A percentile compares a stretch with the other conserved stretches of the same genome.
Evolutionary conservation across 2,113 vertebrate species (phyloP).

Genomic region (Lophotis ruficrista): DNA sequence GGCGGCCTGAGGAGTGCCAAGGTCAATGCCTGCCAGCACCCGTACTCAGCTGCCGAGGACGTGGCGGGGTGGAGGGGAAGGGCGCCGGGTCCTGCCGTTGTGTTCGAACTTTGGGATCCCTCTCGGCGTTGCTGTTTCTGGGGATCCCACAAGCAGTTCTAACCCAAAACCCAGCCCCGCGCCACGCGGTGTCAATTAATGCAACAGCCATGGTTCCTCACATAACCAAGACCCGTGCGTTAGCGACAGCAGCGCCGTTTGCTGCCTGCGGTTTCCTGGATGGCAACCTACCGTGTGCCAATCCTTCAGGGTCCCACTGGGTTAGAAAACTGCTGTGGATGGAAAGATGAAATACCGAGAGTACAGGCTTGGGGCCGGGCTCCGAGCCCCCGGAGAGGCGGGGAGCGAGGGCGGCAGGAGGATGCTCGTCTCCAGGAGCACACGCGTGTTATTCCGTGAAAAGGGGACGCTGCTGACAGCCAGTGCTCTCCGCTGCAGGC

Average conservation of each 20-base stretch:
- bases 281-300: background rate
- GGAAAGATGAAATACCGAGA: background rate
- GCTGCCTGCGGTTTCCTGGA: background rate
- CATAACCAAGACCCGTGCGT: background rate
- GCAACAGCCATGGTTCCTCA: background rate
- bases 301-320: background rate
- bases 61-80: background rate
- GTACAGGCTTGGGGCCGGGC: background rate
- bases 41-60: background rate
- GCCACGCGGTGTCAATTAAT: background rate
- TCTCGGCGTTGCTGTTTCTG: background rate
- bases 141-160: background rate
- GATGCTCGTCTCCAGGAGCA: background rate
- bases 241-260: background rate
- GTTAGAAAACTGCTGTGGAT: background rate
- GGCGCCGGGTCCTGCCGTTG: background rate
- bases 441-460: too few species aligned
- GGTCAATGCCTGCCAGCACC: background rate
- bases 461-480: background rate
- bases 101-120: background rate
- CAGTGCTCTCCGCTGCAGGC: background rate
- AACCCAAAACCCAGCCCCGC: background rate
- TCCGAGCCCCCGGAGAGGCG: rapidly evolving
- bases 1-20: background rate
- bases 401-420: background rate